A percentile compares a stretch with the other conserved stretches of the same genome.
These are phyloP conservation scores for Orestias chungarensis DNA, from an alignment of 2,797 vertebrate genomes.

Conservation along the genomic window DNA sequence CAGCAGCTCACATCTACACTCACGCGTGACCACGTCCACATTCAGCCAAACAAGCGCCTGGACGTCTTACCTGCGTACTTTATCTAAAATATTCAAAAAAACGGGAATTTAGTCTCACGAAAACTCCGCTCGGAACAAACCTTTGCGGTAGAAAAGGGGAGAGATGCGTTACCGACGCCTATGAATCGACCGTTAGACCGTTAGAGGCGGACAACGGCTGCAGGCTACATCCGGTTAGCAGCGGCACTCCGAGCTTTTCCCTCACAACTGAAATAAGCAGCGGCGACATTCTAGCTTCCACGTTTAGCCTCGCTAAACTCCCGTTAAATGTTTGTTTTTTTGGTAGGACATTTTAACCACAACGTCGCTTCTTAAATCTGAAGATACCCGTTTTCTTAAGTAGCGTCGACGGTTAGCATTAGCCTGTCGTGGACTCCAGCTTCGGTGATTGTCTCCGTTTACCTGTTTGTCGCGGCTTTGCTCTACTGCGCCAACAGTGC, in stretches of 20 bases:
- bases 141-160: too few relatives aligned
- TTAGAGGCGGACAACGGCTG: neutral
- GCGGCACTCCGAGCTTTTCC: neutral
- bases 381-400: too few relatives aligned
- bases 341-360: too few relatives aligned
- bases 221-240: neutral
- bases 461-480: slow-evolving; percentile 4
- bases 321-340: too few relatives aligned
- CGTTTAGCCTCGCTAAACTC: neutral
- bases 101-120: neutral
- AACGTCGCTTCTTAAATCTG: too few relatives aligned
- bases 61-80: neutral
- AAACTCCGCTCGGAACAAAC: neutral
- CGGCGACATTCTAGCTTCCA: neutral
- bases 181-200: neutral
- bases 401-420: neutral
- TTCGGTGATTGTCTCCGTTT: neutral
- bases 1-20: neutral
- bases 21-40: neutral
- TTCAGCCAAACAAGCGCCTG: neutral
- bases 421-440: too few relatives aligned
- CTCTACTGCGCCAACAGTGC: neutral
- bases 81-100: neutral
- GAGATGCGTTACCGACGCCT: neutral
- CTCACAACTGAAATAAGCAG: slow-evolving; percentile 11